Evolutionary conservation across 2,797 vertebrate species (phyloP).

Genomic region (Lepus oiostolus): DNA sequence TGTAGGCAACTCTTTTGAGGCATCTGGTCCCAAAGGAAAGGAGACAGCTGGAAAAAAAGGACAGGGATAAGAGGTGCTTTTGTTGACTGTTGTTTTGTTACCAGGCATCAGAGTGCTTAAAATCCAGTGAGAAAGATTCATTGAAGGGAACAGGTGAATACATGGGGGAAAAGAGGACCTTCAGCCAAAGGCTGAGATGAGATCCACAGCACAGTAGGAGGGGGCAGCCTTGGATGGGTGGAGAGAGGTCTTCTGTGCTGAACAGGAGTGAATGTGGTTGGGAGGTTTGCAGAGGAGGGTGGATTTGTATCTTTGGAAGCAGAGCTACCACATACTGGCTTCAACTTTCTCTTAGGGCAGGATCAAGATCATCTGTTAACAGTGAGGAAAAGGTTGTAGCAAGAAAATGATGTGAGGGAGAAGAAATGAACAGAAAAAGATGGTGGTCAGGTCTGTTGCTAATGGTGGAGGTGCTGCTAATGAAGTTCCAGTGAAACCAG

Average conservation of each 20-base stretch:
- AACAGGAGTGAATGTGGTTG: accelerated
- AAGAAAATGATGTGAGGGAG: neutral
- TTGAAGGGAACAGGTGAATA: neutral
- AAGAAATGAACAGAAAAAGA: accelerated
- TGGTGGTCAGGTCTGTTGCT: neutral
- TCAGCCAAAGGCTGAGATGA: no score
- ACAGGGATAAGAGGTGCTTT: neutral
- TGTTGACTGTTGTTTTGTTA: neutral
- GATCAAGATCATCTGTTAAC: neutral
- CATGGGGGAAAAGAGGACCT: neutral
- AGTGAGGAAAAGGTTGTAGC: neutral
- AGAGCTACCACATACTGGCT: neutral
- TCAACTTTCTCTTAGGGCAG: neutral
- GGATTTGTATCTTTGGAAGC: neutral
- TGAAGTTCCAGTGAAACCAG: neutral
- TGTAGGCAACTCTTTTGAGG: neutral
- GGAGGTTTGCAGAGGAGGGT: neutral
- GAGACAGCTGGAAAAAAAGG: neutral
- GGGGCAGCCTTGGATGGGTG: accelerated
- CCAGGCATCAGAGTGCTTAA: neutral
- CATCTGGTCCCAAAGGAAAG: neutral
- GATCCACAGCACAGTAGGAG: neutral
- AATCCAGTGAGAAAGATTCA: neutral
- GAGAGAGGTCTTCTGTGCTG: neutral
- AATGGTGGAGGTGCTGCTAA: no score